These are phyloP conservation scores for Teleiodes luculella DNA, from an alignment of 2,888 invertebrate genomes.

Conservation along the genomic window DNA sequence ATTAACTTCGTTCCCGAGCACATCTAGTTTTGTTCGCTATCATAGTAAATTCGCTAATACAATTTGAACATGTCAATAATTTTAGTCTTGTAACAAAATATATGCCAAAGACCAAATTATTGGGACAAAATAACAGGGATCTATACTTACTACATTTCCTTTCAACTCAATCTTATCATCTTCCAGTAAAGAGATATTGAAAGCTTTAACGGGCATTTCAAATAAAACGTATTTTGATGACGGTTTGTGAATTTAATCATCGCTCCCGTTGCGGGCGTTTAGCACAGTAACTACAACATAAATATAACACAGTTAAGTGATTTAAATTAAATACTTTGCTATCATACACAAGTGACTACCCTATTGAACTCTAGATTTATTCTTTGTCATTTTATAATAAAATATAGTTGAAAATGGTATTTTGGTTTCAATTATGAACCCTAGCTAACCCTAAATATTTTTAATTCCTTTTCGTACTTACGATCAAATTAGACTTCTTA, in stretches of 20 bases:
- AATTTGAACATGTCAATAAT: conserved; percentile 54
- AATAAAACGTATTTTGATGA: conserved; percentile 60
- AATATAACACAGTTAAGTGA: conserved; percentile 60
- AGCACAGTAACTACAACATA: conserved; percentile 44
- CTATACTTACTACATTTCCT: conserved; percentile 52
- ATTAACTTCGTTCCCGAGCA: conserved; percentile 42
- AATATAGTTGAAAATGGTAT: conserved; percentile 74
- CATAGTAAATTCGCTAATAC: conserved; percentile 38
- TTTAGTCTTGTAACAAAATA: conserved; percentile 51
- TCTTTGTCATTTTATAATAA: conserved; percentile 86
- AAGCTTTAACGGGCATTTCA: conserved; percentile 58
- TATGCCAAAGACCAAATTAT: conserved; percentile 74
- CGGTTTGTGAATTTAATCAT: conserved; percentile 47
- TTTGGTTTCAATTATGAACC: conserved; percentile 31
- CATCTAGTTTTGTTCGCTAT: conserved; percentile 39
- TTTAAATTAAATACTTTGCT: conserved; percentile 61
- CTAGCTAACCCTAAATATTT: neutral
- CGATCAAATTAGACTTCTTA: too few relatives aligned
- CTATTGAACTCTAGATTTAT: conserved; percentile 83
- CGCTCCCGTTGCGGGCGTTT: conserved; percentile 39
- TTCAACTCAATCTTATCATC: conserved; percentile 48
- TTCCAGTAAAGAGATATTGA: conserved; percentile 37
- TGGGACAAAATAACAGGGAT: conserved; percentile 73
- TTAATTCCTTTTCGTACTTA: neutral
- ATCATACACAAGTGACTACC: conserved; percentile 68